Percentiles rank a stretch among this genome's conserved stretches.
phyloP scores from a whole-genome alignment of 2,113 vertebrate species.

The Chinchilla lanigera region DNA sequence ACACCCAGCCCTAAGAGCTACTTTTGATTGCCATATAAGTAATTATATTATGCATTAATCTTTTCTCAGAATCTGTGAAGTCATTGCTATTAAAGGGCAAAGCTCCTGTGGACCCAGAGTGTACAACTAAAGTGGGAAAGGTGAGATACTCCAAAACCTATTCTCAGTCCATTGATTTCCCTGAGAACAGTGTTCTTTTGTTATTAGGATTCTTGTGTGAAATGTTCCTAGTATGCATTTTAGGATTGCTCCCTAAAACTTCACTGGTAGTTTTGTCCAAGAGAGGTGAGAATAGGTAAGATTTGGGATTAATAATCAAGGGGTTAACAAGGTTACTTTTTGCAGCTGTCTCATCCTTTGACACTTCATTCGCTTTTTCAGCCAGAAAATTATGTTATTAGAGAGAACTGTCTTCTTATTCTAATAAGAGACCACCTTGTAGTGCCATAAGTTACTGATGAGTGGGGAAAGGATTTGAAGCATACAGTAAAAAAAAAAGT shows the following conservation, averaged over 20 bases:
- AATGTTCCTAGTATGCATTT: neutral
- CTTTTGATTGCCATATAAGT: neutral
- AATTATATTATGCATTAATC: neutral
- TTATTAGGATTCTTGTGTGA: neutral
- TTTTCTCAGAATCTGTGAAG: constrained; percentile 88
- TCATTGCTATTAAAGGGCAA: constrained; percentile 93
- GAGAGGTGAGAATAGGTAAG: neutral
- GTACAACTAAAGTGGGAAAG: constrained; percentile 91
- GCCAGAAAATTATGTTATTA: neutral
- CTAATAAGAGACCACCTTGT: neutral
- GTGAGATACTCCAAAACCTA: constrained; percentile 77
- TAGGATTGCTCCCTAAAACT: neutral
- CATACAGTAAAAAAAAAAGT: constrained; percentile 45
- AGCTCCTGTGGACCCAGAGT: constrained; percentile 93
- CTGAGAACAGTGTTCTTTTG: neutral
- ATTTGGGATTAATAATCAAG: neutral
- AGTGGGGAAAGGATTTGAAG: constrained; percentile 17
- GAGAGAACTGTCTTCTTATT: neutral
- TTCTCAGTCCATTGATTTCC: neutral
- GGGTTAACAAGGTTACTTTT: neutral
- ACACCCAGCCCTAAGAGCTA: neutral
- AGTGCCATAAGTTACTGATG: neutral
- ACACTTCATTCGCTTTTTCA: neutral
- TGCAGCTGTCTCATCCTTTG: neutral
- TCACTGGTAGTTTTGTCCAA: constrained; percentile 1